Evolutionary conservation across 2,888 invertebrate species (phyloP).

Genomic region (Nymphalis polychloros): DNA sequence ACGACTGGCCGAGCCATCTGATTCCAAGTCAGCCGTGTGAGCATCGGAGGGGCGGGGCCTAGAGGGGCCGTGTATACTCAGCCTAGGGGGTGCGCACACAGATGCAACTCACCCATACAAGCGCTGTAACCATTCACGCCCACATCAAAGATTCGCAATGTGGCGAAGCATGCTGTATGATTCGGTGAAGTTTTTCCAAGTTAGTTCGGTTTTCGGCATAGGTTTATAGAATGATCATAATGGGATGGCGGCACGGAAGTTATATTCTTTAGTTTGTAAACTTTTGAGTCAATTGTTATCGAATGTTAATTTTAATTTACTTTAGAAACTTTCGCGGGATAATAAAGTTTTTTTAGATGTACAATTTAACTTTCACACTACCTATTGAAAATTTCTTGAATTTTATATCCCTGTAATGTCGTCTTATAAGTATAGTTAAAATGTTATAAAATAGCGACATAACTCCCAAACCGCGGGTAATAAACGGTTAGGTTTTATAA

Average conservation of each 20-base stretch:
- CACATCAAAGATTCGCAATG: conserved; percentile 36
- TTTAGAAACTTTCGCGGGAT: background rate
- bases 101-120: conserved; percentile 56
- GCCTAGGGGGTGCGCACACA: conserved; percentile 66
- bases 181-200: conserved; percentile 40
- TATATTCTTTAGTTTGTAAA: conserved; percentile 14
- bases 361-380: no score
- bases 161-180: conserved; percentile 46
- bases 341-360: no score
- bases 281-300: background rate
- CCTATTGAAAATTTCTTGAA: background rate
- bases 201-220: conserved; percentile 43
- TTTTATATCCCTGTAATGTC: background rate
- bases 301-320: background rate
- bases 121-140: conserved; percentile 36
- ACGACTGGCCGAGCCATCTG: conserved; percentile 81
- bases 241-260: conserved; percentile 8
- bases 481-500: conserved; percentile 68
- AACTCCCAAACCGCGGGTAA: conserved; percentile 41
- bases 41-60: conserved; percentile 75
- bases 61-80: conserved; percentile 50
- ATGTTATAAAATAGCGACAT: conserved; percentile 15
- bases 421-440: background rate
- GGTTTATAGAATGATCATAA: conserved; percentile 31
- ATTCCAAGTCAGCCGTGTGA: conserved; percentile 82